These are phyloP conservation scores for Polyommatus iphigenia DNA, from an alignment of 2,888 invertebrate genomes.

Conservation along the genomic window DNA sequence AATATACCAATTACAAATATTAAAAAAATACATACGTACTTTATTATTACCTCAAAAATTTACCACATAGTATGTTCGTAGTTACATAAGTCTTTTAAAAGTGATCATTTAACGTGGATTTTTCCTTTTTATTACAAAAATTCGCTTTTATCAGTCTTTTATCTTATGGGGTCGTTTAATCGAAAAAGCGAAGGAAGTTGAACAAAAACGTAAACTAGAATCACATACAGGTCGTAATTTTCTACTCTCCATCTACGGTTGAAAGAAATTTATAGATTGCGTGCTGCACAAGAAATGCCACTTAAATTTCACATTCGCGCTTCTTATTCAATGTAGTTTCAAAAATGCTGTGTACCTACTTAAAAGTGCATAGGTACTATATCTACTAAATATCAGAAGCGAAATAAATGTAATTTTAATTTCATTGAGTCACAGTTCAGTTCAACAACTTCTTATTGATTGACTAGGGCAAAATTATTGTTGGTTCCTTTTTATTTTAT, in stretches of 20 bases:
- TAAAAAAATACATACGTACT: slow-evolving; percentile 37
- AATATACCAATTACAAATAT: slow-evolving; percentile 33
- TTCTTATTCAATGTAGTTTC: slow-evolving; percentile 17
- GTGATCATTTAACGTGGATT: slow-evolving; percentile 47
- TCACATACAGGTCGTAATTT: background rate
- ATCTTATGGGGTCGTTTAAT: slow-evolving; percentile 47
- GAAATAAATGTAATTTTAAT: background rate
- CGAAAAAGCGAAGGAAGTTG: slow-evolving; percentile 39
- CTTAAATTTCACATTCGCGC: slow-evolving; percentile 5
- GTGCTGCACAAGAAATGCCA: slow-evolving; percentile 25
- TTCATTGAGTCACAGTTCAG: background rate
- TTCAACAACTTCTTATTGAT: too few relatives aligned
- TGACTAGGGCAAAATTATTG: background rate
- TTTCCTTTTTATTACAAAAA: slow-evolving; percentile 54
- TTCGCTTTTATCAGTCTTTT: slow-evolving; percentile 77
- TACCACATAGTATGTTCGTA: slow-evolving; percentile 43
- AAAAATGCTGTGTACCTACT: slow-evolving; percentile 1
- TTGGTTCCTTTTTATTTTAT: background rate
- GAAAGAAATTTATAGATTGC: slow-evolving; percentile 1
- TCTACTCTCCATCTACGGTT: background rate
- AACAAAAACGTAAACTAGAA: slow-evolving; percentile 9
- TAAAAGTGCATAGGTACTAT: background rate
- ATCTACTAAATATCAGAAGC: background rate
- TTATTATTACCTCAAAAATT: slow-evolving; percentile 26
- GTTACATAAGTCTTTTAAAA: slow-evolving; percentile 48